A percentile compares a stretch with the other conserved stretches of the same genome.
phyloP scores from a whole-genome alignment of 2,113 vertebrate genomes.

The Beaufortia kweichowensis region DNA sequence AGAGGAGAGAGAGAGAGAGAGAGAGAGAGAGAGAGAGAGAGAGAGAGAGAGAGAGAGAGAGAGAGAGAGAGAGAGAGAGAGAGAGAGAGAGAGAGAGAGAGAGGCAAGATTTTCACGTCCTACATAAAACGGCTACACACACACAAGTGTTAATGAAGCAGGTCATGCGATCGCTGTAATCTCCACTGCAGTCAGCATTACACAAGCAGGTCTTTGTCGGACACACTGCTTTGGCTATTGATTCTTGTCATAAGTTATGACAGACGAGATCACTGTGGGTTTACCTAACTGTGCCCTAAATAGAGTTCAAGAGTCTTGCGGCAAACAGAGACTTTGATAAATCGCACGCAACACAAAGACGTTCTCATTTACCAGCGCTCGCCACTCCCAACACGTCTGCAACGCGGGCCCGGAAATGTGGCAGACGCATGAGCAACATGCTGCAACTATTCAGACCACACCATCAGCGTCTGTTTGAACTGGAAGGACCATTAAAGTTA shows the following conservation, averaged over 20 bases:
- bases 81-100: slow-evolving; percentile 8
- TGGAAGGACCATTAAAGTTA: background rate
- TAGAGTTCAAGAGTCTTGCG: slow-evolving; percentile 53
- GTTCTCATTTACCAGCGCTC: slow-evolving; percentile 43
- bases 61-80: too few relatives aligned
- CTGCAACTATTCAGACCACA: slow-evolving; percentile 21
- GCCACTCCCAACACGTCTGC: slow-evolving; percentile 32
- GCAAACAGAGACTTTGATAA: slow-evolving; percentile 48
- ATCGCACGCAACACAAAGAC: slow-evolving; percentile 37
- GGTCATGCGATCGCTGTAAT: slow-evolving; percentile 62
- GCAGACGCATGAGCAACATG: slow-evolving; percentile 46
- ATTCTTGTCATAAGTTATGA: slow-evolving; percentile 53
- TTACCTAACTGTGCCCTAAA: slow-evolving; percentile 52
- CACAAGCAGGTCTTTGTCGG: slow-evolving; percentile 38
- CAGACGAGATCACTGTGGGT: slow-evolving; percentile 50
- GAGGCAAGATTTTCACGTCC: slow-evolving; percentile 51
- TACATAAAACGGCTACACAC: slow-evolving; percentile 39
- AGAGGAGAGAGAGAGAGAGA: slow-evolving; percentile 17
- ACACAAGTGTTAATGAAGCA: slow-evolving; percentile 54
- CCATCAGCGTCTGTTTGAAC: too few relatives aligned
- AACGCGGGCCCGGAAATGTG: slow-evolving; percentile 28
- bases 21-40: slow-evolving; percentile 30
- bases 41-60: slow-evolving; percentile 20
- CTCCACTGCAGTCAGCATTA: slow-evolving; percentile 29
- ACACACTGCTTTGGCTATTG: slow-evolving; percentile 51